phyloP scores from a whole-genome alignment of 2,888 invertebrate genomes.

The Drosophila eohydei region DNA sequence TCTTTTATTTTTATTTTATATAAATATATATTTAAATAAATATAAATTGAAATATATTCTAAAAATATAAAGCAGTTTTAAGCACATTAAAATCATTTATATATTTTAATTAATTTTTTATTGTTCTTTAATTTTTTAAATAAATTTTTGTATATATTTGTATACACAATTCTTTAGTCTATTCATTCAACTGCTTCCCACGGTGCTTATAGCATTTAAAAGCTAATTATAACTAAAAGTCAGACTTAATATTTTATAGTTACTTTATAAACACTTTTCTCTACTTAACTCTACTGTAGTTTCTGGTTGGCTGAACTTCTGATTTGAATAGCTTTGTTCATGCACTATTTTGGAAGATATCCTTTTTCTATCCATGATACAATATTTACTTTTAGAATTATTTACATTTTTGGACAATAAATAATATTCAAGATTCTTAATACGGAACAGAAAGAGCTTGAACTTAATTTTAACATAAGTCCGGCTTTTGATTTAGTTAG shows the following conservation, averaged over 20 bases:
- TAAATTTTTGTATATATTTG: neutral
- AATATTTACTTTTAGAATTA: constrained; percentile 12
- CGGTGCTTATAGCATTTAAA: neutral
- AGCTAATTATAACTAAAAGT: neutral
- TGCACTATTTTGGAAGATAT: neutral
- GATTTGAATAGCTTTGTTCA: constrained; percentile 1
- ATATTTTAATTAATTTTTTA: neutral
- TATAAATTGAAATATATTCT: neutral
- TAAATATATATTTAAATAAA: no score
- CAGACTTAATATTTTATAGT: neutral
- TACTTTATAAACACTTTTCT: neutral
- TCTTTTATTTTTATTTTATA: no score
- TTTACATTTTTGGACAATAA: constrained; percentile 36
- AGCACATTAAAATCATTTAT: no score
- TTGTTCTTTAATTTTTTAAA: neutral
- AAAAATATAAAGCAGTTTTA: neutral
- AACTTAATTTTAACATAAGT: constrained; percentile 29
- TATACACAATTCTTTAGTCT: neutral
- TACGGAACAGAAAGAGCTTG: constrained; percentile 1
- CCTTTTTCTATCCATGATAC: neutral
- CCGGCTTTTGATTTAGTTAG: constrained; percentile 9
- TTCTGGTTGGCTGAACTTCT: constrained; percentile 9
- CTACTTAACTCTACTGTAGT: neutral
- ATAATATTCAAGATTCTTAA: constrained; percentile 19
- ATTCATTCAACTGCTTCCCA: neutral